Base-by-base conservation (phyloP, 2,888 invertebrate genomes). In the Erebia ligea region DNA sequence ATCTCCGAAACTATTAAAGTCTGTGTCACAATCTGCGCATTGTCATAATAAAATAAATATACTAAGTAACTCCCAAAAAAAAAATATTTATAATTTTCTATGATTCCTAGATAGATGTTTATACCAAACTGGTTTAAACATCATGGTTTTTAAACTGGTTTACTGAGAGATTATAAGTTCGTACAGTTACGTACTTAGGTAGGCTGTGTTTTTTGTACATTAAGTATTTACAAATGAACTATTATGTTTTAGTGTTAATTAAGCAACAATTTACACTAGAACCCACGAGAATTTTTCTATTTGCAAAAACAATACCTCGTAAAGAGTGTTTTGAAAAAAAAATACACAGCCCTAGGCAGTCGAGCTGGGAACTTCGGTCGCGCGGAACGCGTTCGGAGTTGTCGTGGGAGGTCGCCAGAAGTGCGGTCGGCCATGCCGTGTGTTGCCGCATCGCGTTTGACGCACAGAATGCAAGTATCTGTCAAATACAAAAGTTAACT, bases 391-490 rank as follows among this genome's bases (percentile, higher is more conserved):
- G 82, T 73, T 71, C 70, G 69, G 75, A 76, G 76, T 74, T 76
- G 77, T 74, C 78, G 77, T 73, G 71, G 69, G 76, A 76, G 75
- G 76, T 76, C 75, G 73, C 75, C 79, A 79, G 79, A 80, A 79
- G 82, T 84, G 85, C 84, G 83, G 82, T 81, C 85, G 81, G 82
- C 81, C 86, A 93, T 93, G 92, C 92, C 91, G 85, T 93, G 93
- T 82, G 85, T 86, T 69, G 85, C 88, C 73, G 84, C 87, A 62
- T 80, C 81, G 76, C 84, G 88, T 67, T 80, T 92, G 77, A 90
- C 88, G 78, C 84, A 86, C 80, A 84, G 89, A 85, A 85, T 93
- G 93, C 91, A 92, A 93, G 92, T 92, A 92, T 90, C 82, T 73
- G 68, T 68, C 67, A 73, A 66, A 66, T 58, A 48, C 56, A 48